These are phyloP conservation scores for Mesoclemmys tuberculata DNA, from an alignment of 2,113 vertebrate genomes.

Conservation along the genomic window DNA sequence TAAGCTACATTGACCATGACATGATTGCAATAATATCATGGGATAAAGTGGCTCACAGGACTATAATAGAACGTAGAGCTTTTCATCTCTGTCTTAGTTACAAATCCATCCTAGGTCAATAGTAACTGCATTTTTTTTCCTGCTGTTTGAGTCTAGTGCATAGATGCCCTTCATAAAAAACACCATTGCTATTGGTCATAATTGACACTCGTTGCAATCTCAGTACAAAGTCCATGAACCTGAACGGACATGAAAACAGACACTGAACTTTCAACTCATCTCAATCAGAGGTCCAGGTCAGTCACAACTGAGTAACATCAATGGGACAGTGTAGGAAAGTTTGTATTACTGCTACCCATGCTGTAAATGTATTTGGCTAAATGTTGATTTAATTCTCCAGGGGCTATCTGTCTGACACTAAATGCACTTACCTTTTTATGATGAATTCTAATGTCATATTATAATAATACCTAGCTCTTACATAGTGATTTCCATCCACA, in stretches of 20 bases:
- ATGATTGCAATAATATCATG: not conserved
- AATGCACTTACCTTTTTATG: not conserved
- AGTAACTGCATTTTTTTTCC: not conserved
- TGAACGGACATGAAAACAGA: not conserved
- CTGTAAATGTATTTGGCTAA: not conserved
- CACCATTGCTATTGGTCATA: not conserved
- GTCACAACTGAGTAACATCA: not conserved
- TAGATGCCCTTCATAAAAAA: not conserved
- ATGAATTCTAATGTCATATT: not conserved
- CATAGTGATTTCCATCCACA: accelerated
- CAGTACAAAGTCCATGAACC: not conserved
- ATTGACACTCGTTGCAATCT: not conserved
- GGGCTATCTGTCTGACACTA: not conserved
- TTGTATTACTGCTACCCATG: not conserved
- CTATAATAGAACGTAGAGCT: not conserved
- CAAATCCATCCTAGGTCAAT: conserved; percentile 11
- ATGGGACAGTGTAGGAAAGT: not conserved
- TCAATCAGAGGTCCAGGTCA: not conserved
- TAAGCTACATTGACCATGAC: not conserved
- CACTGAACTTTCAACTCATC: not conserved
- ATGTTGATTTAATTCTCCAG: not conserved
- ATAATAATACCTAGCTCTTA: not conserved
- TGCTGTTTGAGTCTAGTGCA: not conserved
- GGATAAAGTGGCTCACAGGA: not conserved
- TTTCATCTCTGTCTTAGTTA: not conserved